Conservation (phyloP, 2,113 vertebrate species). For the Haemorhous mexicanus region DNA sequence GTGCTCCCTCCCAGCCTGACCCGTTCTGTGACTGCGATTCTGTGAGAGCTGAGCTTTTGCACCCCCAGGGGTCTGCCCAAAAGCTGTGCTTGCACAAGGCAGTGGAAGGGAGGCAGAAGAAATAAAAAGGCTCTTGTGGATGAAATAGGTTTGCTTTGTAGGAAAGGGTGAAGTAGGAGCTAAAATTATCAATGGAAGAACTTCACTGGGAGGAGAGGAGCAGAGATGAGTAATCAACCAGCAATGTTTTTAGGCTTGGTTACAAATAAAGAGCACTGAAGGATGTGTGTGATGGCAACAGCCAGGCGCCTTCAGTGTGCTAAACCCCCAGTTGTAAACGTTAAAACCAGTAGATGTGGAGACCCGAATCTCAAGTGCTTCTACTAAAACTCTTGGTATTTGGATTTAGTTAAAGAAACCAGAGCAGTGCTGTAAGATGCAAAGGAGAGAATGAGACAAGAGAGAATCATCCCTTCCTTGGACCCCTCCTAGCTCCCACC, state of each 20-base stretch:
- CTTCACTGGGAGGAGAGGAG: not conserved
- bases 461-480: not conserved
- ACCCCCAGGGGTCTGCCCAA: fast-evolving
- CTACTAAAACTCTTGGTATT: not conserved
- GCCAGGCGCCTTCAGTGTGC: not conserved
- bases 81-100: not conserved
- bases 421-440: not conserved
- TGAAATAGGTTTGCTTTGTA: not conserved
- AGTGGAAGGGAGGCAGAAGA: not conserved
- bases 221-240: not conserved
- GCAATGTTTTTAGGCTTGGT: not conserved
- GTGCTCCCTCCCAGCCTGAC: not conserved
- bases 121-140: not conserved
- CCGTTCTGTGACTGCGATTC: not conserved
- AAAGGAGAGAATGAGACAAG: not conserved
- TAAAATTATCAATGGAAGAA: not conserved
- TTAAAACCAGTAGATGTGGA: not conserved
- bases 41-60: not conserved
- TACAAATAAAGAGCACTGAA: not conserved
- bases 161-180: not conserved
- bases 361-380: not conserved
- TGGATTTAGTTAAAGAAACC: not conserved
- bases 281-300: no score
- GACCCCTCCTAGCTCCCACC: not conserved
- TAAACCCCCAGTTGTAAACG: not conserved